Base-by-base conservation (phyloP, 2,888 invertebrate species). In the Portevinia maculata region DNA sequence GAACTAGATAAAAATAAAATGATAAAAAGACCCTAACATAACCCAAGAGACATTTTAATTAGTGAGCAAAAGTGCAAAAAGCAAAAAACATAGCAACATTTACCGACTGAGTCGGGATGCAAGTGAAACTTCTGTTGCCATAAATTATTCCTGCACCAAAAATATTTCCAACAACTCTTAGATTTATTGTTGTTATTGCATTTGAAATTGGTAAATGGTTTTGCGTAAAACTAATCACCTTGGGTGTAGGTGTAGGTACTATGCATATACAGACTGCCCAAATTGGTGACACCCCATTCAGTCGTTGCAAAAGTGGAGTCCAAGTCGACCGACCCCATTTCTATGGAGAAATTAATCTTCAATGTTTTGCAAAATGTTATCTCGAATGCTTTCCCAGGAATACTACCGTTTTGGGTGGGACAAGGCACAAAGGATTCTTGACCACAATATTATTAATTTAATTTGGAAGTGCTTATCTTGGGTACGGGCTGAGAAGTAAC, bases 401-500 rank as follows among this genome's bases (percentile, higher is more conserved):
- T 28, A 34, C 39, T 57, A 34, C 71, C 71, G 28, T 30, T 48
- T 59, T 11, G 17, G 19, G 9, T 9, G 15, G 13, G 9, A n/a
- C n/a, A 59, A 13, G 28, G 55, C 19, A 21, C 57, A 41, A 30
- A 53, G 52, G 71, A 50, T 55, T 60, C 83, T 83, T 83, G 83
- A 83, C 83, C 83, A 76, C 71, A 71, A 83, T 76, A 83, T 83
- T 83, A 83, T 83, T 83, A 83, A 83, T 83, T 83, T 83, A 76
- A 83, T 83, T 83, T 76, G 70, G 71, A 67, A 83, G 57, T 83
- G 83, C 83, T 83, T 83, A 83, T 83, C 83, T 83, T 30, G 76
- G 71, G 65, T 19, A 57, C 32, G 71, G 60, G 64, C 41, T n/a
- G n/a, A 19, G 55, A 57, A 62, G 60, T 50, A 52, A 57, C 52